Evolutionary conservation across 2,888 invertebrate species (phyloP).

Genomic region (Orthonevra nobilis): DNA sequence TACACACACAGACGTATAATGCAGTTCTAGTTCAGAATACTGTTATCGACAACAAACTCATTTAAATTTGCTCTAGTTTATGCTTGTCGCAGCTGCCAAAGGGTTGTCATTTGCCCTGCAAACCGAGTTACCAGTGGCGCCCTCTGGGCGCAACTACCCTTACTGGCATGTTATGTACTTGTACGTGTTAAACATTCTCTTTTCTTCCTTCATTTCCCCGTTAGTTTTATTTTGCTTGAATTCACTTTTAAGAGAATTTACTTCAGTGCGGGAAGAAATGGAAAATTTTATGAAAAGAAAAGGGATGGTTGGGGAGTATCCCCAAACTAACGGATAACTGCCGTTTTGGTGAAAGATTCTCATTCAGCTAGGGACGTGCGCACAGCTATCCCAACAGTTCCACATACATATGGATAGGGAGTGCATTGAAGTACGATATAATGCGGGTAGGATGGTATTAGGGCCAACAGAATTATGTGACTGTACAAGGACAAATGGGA

Average conservation of each 20-base stretch:
- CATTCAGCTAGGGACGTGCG: constrained; percentile 17
- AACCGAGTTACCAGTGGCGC: constrained; percentile 21
- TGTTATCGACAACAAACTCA: constrained; percentile 67
- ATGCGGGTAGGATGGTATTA: constrained; percentile 55
- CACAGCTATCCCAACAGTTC: constrained; percentile 3
- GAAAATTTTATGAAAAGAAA: constrained; percentile 24
- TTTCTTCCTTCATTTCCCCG: constrained; percentile 12
- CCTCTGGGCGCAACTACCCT: constrained; percentile 31
- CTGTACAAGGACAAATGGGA: constrained; percentile 67
- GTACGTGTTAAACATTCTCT: constrained; percentile 16
- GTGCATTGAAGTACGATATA: constrained; percentile 24
- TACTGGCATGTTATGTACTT: background rate
- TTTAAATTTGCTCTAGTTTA: constrained; percentile 65
- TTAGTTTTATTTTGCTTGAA: constrained; percentile 9
- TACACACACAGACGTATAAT: constrained; percentile 6
- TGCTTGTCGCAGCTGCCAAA: constrained; percentile 64
- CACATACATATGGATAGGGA: background rate
- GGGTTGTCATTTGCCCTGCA: constrained; percentile 47
- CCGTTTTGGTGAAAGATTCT: constrained; percentile 20
- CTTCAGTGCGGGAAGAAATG: constrained; percentile 4
- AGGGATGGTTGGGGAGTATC: constrained; percentile 62
- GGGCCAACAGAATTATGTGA: constrained; percentile 64
- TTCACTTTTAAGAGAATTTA: constrained; percentile 40
- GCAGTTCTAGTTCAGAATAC: constrained; percentile 40
- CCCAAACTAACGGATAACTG: constrained; percentile 39